Conservation (phyloP, 37 sponge, comb jelly and placozoan genomes). For the Amphimedon queenslandica region DNA sequence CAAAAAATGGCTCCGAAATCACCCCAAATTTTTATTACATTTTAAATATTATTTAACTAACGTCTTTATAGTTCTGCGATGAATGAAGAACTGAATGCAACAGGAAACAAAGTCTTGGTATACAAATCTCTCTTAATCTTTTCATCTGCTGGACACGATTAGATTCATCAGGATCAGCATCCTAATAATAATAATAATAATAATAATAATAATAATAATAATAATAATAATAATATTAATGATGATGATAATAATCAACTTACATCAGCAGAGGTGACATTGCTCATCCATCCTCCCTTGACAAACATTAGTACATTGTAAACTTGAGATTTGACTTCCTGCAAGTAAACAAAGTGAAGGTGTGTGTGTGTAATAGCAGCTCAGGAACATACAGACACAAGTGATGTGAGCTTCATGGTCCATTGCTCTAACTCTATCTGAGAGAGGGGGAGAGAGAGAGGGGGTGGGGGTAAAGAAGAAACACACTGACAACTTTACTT, state of each 20-base stretch:
- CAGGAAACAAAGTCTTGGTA: slow-evolving; percentile 64
- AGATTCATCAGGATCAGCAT: not conserved
- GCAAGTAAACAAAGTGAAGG: not conserved
- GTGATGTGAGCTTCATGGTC: too few relatives aligned
- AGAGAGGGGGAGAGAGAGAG: too few relatives aligned
- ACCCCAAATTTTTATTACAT: too few relatives aligned
- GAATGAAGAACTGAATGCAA: slow-evolving; percentile 70
- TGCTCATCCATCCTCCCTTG: slow-evolving; percentile 85
- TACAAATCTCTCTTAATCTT: slow-evolving; percentile 53
- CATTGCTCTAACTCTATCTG: too few relatives aligned
- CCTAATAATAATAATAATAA: too few relatives aligned
- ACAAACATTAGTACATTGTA: slow-evolving; percentile 74
- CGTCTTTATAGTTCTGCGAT: slow-evolving; percentile 49
- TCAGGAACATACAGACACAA: too few relatives aligned
- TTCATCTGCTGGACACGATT: slow-evolving; percentile 40
- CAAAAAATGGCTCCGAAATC: too few relatives aligned
- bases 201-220: not conserved
- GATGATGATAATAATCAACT: not conserved
- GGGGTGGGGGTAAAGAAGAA: too few relatives aligned
- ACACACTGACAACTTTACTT: slow-evolving; percentile 16
- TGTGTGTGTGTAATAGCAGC: too few relatives aligned
- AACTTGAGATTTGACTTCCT: slow-evolving; percentile 65
- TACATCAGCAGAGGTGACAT: too few relatives aligned
- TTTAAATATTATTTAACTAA: too few relatives aligned
- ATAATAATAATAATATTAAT: too few relatives aligned